Base-by-base conservation (phyloP, 2,113 vertebrate species). In the Pycnonotus jocosus region DNA sequence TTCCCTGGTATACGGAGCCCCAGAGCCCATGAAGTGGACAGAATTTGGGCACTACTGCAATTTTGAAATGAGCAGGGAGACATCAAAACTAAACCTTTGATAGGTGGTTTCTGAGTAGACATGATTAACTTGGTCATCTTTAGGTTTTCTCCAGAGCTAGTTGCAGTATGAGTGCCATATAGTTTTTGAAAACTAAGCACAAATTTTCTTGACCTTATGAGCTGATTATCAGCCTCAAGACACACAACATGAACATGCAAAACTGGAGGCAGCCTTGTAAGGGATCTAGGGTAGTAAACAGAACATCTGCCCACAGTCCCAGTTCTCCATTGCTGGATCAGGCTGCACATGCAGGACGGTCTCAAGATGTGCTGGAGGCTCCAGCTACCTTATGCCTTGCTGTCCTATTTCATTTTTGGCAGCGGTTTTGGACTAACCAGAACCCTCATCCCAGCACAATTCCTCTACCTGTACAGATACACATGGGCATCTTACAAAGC, bases 261-360 rank as follows among this genome's bases (percentile, higher is more conserved):
- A 62, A 30, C 31, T 16, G 3, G 10, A 64, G 2, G 5, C 12
- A 64, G 12, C 9, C 9, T 57, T 60, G 4, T 10, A 66, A 81
- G 18, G 14, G 11, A 35, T 71, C 13, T 8, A 40, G 11, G 12
- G 4, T 9, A 58, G 9, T 23, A n/a, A 84, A 54, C 5, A 35
- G 6, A 69, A 3, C 15, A 44, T 24, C 3, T 79, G 4, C 24
- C 38, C 35, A 35, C 12, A 1, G 6, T 5, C 4, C 19, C 10
- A 48, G 4, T 3, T 69, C 31, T 64, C 38, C 30, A 5, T 18
- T 69, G 58, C 25, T 71, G 24, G 15, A 25, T 15, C 35, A 24
- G n/a, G 4, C 4, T 53, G 11, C 31, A 14, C 3, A 12, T 45
- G 13, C 15, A 48, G 11, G 8, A 12, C 2, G 5, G 12, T 51